Evolutionary conservation across 64 coral and sea anemone species (phyloP), one percentile per base, ranked within the genome.

Genomic region (Anthopleura sola): DNA sequence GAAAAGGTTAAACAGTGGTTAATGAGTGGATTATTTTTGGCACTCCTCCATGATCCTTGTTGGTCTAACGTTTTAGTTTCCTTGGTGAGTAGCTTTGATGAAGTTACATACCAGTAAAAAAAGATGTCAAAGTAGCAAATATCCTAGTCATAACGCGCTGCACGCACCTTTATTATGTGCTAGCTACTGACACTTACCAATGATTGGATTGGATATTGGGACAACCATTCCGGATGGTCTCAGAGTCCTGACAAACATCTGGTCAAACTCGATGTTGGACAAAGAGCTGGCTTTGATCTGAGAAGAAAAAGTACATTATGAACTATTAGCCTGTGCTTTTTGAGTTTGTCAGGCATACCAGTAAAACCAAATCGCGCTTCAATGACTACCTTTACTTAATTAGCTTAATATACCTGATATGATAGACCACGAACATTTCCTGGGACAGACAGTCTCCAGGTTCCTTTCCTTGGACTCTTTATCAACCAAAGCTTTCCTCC

Each of bases 401-500:
- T 14, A 29, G 16, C 1, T 9, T 6, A 37, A 8, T 3, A 17
- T 83, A 94, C 93, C 85, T 91, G 88, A 31, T 90, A 91, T 36
- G 88, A 87, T 18, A 90, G 86, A 19, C 46, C 88, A 31, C 89
- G 75, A 20, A 88, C 60, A 19, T 55, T 29, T 44, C 44, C 57
- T 44, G 93, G 85, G 21, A 94, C 48, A 12, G 78, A 26, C 55
- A 94, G 68, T 36, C 19, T 56, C 93, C 93, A 94, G 24, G 28
- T 56, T 28, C 93, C 93, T 24, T 55, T 50, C 8, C 26, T 36
- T 24, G 93, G 93, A 49, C 23, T 68, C 14, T 91, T n/a, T 24
- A 94, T 85, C 5, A 91, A 50, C 93, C 93, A 94, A 54, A 94
- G 55, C 38, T 84, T 78, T 13, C 88, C 89, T 29, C 58, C 37